These are phyloP conservation scores for Bilobella aurantiaca DNA, from an alignment of 1,140 invertebrate species.

Conservation along the genomic window DNA sequence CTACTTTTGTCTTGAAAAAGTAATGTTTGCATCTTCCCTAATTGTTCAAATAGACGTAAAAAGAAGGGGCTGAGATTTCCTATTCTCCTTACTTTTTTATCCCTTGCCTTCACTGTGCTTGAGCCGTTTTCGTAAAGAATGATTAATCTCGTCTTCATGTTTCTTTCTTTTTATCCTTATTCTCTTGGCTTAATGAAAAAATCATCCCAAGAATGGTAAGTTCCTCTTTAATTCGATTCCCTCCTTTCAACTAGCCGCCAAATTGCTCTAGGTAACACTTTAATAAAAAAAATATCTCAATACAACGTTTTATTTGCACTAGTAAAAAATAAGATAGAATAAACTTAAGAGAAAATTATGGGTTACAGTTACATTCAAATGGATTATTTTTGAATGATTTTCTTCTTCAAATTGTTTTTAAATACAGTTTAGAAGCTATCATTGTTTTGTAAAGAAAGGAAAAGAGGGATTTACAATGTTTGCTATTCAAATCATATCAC, in stretches of 20 bases:
- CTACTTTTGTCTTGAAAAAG: neutral
- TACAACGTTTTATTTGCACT: too few species aligned
- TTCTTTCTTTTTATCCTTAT: neutral
- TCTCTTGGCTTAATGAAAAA: conserved; percentile 1
- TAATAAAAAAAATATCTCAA: neutral
- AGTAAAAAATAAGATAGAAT: too few species aligned
- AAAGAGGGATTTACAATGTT: too few species aligned
- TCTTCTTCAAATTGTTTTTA: too few species aligned
- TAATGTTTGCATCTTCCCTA: neutral
- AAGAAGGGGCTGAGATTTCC: neutral
- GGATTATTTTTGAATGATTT: too few species aligned
- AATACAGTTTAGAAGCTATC: too few species aligned
- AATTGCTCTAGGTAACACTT: neutral
- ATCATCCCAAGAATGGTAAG: neutral
- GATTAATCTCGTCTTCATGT: conserved; percentile 2
- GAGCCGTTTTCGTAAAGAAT: neutral
- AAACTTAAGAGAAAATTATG: too few species aligned
- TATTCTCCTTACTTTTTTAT: neutral
- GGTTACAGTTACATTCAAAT: too few species aligned
- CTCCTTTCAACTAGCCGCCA: neutral
- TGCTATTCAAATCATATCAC: too few species aligned
- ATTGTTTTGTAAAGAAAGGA: too few species aligned
- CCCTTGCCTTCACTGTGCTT: neutral
- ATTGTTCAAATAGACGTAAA: neutral
- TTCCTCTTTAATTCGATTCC: neutral